A percentile compares a stretch with the other conserved stretches of the same genome.
Evolutionary conservation across 2,888 invertebrate genomes (phyloP).

Genomic region (Neocrepidodera transversa): DNA sequence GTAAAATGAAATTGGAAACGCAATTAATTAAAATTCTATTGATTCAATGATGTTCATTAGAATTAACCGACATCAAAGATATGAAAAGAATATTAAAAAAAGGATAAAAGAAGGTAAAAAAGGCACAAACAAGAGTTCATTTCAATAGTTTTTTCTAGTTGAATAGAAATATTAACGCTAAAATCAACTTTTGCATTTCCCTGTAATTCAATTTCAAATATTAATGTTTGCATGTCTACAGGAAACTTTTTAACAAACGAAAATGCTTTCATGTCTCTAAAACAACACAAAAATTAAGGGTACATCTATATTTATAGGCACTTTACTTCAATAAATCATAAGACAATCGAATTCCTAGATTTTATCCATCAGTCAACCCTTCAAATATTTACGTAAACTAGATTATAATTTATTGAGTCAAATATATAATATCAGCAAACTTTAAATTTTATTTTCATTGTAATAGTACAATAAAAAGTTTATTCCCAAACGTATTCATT

Average conservation of each 20-base stretch:
- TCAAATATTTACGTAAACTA: constrained; percentile 8
- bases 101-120: too few species aligned
- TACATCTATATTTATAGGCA: constrained; percentile 38
- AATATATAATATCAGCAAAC: too few species aligned
- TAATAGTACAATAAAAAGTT: neutral
- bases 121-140: too few species aligned
- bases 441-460: neutral
- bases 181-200: too few species aligned
- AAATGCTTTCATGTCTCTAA: constrained; percentile 35
- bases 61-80: too few species aligned
- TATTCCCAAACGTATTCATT: too few species aligned
- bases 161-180: too few species aligned
- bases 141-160: too few species aligned
- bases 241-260: constrained; percentile 30
- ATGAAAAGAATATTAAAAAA: too few species aligned
- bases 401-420: neutral
- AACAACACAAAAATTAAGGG: constrained; percentile 34
- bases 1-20: too few species aligned
- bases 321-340: constrained; percentile 35
- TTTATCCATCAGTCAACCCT: constrained; percentile 10
- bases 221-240: constrained; percentile 37
- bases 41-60: too few species aligned
- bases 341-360: constrained; percentile 32
- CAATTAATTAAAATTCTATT: too few species aligned
- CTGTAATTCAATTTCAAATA: constrained; percentile 28